These are phyloP conservation scores for Chauna torquata DNA, from an alignment of 2,113 vertebrate genomes.

Conservation along the genomic window DNA sequence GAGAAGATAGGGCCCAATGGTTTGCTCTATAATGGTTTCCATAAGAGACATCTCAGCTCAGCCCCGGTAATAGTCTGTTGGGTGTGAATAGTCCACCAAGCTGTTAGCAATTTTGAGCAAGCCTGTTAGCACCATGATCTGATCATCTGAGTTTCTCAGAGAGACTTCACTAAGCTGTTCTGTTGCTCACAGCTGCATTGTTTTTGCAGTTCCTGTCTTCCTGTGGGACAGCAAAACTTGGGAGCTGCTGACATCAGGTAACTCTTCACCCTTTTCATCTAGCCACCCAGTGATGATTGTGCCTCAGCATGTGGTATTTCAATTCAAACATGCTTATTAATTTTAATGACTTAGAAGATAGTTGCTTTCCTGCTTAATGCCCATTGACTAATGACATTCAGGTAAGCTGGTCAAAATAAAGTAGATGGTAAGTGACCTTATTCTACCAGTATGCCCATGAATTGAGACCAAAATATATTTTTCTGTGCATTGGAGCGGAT, in stretches of 20 bases:
- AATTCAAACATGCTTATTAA: background rate
- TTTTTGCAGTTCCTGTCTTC: background rate
- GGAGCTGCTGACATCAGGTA: background rate
- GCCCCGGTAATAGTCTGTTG: background rate
- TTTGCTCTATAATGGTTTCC: constrained; percentile 47
- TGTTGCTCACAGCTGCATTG: background rate
- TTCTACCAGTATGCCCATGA: background rate
- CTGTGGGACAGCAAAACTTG: rapidly evolving
- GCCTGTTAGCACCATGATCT: background rate
- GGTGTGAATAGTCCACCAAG: background rate
- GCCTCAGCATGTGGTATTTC: background rate
- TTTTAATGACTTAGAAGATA: background rate
- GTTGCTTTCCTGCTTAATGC: background rate
- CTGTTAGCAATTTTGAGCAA: constrained; percentile 44
- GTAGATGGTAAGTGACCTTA: background rate
- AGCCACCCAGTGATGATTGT: background rate
- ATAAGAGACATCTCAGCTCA: background rate
- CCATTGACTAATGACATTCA: background rate
- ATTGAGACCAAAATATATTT: background rate
- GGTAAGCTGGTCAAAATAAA: background rate
- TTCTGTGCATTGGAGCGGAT: background rate
- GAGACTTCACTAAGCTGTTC: rapidly evolving
- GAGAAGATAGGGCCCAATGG: background rate
- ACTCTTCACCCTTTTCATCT: background rate
- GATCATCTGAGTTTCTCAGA: background rate